Conservation (phyloP, 2,113 vertebrate species). For the Solea senegalensis region DNA sequence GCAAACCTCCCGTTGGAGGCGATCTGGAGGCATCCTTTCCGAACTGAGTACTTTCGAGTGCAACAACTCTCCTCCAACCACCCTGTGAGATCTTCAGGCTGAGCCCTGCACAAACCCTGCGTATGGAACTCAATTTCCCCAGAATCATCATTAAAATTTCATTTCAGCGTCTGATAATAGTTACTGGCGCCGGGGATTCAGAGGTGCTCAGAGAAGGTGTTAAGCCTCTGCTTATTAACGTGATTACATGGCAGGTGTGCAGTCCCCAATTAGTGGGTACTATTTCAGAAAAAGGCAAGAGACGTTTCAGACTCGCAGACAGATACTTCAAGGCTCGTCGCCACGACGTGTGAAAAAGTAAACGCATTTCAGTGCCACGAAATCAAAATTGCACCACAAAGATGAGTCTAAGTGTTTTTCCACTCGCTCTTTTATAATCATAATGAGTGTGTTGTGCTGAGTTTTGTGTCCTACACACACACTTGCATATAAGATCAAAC, state of each 20-base stretch:
- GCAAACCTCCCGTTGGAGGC: no score
- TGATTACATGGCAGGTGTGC: conserved; percentile 57
- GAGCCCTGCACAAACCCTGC: no score
- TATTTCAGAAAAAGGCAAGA: background rate
- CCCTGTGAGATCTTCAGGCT: no score
- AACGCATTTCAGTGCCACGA: background rate
- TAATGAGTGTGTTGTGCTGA: no score
- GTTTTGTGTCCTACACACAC: no score
- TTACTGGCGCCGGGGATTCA: conserved; percentile 11
- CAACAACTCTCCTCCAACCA: no score
- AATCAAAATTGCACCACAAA: background rate
- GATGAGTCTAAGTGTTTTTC: background rate
- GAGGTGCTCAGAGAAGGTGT: conserved; percentile 4
- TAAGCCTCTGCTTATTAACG: conserved; percentile 40
- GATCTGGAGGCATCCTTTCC: no score
- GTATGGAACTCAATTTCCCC: background rate
- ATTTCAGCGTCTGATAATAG: conserved; percentile 9
- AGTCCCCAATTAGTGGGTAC: conserved; percentile 23
- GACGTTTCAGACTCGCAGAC: background rate
- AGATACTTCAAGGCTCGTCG: background rate
- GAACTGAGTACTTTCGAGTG: no score
- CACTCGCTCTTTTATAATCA: background rate
- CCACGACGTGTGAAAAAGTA: background rate
- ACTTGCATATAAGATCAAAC: no score
- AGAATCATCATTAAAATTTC: conserved; percentile 13